Conservation (phyloP, 37 sponge, comb jelly and placozoan genomes). For the Beroe forskalii region DNA sequence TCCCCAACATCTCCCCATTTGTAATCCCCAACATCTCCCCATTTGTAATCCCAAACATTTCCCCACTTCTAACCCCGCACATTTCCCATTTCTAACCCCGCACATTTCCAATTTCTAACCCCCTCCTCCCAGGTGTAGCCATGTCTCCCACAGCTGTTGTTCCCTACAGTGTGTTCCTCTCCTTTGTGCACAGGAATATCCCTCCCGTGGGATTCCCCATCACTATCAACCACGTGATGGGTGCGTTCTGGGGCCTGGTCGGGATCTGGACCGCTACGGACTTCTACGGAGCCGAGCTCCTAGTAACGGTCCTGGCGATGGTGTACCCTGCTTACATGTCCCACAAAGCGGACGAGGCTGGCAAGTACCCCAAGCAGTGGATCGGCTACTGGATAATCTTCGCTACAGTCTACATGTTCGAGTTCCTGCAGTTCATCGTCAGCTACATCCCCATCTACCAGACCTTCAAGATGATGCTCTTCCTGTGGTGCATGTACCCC, state of each 20-base stretch:
- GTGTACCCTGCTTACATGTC: slow-evolving; percentile 37
- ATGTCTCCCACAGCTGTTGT: neutral
- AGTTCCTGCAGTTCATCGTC: slow-evolving; percentile 9
- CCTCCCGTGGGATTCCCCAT: slow-evolving; percentile 38
- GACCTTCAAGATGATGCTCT: slow-evolving; percentile 22
- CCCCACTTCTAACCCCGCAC: too few species aligned
- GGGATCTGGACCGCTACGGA: slow-evolving; percentile 33
- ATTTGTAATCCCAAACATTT: too few species aligned
- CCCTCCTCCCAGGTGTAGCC: too few species aligned
- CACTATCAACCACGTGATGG: slow-evolving; percentile 6
- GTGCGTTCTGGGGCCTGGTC: slow-evolving; percentile 39
- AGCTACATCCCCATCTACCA: slow-evolving; percentile 13
- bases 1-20: too few species aligned
- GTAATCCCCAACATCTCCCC: too few species aligned
- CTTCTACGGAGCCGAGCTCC: slow-evolving; percentile 8
- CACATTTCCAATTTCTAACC: too few species aligned
- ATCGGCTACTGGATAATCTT: slow-evolving; percentile 47
- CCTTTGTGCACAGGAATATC: neutral
- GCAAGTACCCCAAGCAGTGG: slow-evolving; percentile 12
- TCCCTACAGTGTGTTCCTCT: slow-evolving; percentile 34
- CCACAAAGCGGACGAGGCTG: slow-evolving; percentile 5
- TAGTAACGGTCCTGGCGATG: slow-evolving; percentile 29
- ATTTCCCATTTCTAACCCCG: too few species aligned
- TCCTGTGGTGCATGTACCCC: slow-evolving; percentile 50
- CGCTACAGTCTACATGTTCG: slow-evolving; percentile 1